These are phyloP conservation scores for Metalampra italica DNA, from an alignment of 2,888 invertebrate genomes.

Conservation along the genomic window DNA sequence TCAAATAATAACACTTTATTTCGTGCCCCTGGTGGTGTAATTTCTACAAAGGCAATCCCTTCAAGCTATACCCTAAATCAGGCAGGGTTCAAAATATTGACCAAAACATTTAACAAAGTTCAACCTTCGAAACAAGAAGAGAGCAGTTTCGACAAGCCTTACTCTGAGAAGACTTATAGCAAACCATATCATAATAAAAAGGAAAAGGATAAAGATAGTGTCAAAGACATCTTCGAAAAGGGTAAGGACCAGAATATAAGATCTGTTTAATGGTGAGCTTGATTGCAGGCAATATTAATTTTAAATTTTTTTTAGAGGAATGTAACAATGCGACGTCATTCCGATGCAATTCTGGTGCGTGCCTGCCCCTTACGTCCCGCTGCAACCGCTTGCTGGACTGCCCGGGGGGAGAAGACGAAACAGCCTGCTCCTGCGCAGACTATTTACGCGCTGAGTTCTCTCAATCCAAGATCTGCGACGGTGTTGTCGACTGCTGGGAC, in stretches of 20 bases:
- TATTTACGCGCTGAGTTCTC: conserved; percentile 84
- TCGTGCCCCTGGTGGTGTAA: conserved; percentile 68
- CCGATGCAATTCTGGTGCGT: conserved; percentile 81
- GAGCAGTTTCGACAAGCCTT: conserved; percentile 48
- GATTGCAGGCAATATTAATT: not conserved
- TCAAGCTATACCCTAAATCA: conserved; percentile 80
- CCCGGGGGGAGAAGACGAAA: conserved; percentile 83
- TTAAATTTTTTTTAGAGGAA: conserved; percentile 41
- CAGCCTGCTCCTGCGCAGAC: conserved; percentile 86
- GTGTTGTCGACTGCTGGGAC: conserved; percentile 88
- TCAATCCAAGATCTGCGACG: conserved; percentile 87
- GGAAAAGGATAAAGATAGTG: conserved; percentile 30
- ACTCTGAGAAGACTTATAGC: conserved; percentile 48
- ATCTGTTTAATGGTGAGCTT: not conserved
- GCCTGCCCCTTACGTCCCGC: conserved; percentile 81
- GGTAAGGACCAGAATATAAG: conserved; percentile 27
- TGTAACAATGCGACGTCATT: conserved; percentile 73
- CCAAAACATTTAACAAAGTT: conserved; percentile 81
- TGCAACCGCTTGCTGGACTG: conserved; percentile 87
- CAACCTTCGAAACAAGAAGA: conserved; percentile 67
- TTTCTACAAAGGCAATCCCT: conserved; percentile 80
- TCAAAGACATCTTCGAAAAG: conserved; percentile 34
- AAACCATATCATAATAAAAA: conserved; percentile 44
- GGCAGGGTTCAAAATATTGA: conserved; percentile 82
- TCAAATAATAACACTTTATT: conserved; percentile 71